Conservation (phyloP, 1,140 invertebrate genomes). For the Paracyclopina nana region DNA sequence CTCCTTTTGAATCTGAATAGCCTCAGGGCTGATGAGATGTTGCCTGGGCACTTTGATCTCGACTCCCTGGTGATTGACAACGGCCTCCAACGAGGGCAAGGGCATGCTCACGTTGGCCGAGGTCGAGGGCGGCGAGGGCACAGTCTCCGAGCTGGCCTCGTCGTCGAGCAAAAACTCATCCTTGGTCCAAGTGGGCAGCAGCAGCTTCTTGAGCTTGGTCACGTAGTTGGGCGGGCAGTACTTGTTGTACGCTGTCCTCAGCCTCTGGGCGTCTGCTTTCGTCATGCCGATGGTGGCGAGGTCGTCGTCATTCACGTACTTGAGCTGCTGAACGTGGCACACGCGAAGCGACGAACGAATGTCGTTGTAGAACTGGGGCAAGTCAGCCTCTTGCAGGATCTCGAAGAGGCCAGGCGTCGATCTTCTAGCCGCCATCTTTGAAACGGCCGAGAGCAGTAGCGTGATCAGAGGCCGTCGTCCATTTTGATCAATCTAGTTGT, state of each 20-base stretch:
- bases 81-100: neutral
- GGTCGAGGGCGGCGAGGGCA: neutral
- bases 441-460: too few species aligned
- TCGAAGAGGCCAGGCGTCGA: slow-evolving; percentile 51
- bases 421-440: too few species aligned
- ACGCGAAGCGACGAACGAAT: slow-evolving; percentile 43
- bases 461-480: too few species aligned
- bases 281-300: slow-evolving; percentile 76
- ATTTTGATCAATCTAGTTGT: too few species aligned
- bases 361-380: slow-evolving; percentile 63
- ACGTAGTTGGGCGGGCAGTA: slow-evolving; percentile 80
- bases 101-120: neutral
- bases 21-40: slow-evolving; percentile 84
- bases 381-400: slow-evolving; percentile 69
- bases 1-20: slow-evolving; percentile 81
- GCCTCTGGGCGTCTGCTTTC: slow-evolving; percentile 74
- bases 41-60: slow-evolving; percentile 48
- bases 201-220: slow-evolving; percentile 57
- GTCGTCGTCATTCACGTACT: slow-evolving; percentile 86
- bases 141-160: neutral
- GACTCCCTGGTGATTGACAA: neutral
- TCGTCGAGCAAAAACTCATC: neutral
- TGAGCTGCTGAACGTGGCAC: slow-evolving; percentile 71
- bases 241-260: slow-evolving; percentile 80
- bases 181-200: neutral